Evolutionary conservation across 2,888 invertebrate genomes (phyloP), one percentile per base, ranked within the genome.

Genomic region (Lacanobia wlatinum): DNA sequence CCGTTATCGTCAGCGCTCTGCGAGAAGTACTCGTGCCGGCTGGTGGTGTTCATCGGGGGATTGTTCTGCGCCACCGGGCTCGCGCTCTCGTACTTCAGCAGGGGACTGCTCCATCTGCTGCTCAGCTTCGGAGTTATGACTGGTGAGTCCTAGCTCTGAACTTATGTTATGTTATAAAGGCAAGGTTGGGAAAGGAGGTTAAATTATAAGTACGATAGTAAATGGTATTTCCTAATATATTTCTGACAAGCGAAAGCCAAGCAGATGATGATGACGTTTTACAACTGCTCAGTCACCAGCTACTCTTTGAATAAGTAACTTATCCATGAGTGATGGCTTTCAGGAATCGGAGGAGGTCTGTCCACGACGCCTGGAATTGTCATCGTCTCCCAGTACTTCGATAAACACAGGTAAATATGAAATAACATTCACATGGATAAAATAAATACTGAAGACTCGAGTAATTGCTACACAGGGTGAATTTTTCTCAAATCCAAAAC

Each of bases 311-410:
- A n/a, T n/a, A n/a, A n/a, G n/a, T n/a, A n/a, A 50, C 28, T 2
- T 10, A 16, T 46, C 1, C 9, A 7, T n/a, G 8, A 1, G 3
- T 8, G 1, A 53, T 48, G n/a, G 9, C 14, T 66, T 70, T 1
- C 89, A 97, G 98, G 98, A 52, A 97, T 98, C 70, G 98, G 98
- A 0, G 98, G 98, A 0, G 98, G 98, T 0, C 95, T 98, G 0
- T 98, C 98, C 0, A 98, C 98, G 1, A 98, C 98, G 0, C 98
- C 98, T 0, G 98, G 98, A 0, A 98, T 98, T 66, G 98, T 98
- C 10, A 97, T 98, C 75, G 98, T 98, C 0, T 98, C 98, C 0
- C 97, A 98, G 80, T 98, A 98, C 88, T 98, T 98, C 86, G 97
- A 98, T 86, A 98, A 97, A 87, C 98, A 98, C 92, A 97, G 96